Evolutionary conservation across 1,140 invertebrate species (phyloP), one percentile per base, ranked within the genome.

Genomic region (Cataglyphis hispanica): DNA sequence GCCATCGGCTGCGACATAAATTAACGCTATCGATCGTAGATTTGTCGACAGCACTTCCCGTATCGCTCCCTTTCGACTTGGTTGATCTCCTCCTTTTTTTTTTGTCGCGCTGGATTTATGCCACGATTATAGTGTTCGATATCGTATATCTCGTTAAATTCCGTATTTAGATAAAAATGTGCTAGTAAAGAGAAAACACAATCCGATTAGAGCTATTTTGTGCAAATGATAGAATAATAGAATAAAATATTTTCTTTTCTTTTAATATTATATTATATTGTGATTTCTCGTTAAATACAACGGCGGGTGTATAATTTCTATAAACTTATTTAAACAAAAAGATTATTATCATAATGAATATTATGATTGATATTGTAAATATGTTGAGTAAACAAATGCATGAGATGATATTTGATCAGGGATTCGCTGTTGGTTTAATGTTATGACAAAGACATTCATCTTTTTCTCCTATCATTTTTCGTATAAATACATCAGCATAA

Each of bases 21-120:
- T 78, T 85, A 87, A 83, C 77, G 50, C 56, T 74, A 89, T 84
- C 67, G 53, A 80, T 67, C 72, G 25, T 11, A 72, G 64, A 89
- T 89, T 89, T 83, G 67, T 83, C 56, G 25, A 81, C 8, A 16
- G 27, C 46, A 74, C 72, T 61, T 72, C 37, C 25, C 27, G 6
- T 70, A 72, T 60, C 53, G 25, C 4, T 16, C 46, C 5, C 66
- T 34, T 60, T 74, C 40, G 34, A 27, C n/a, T 43, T 46, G 27
- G 31, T n/a, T 11, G 13, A 34, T 40, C 27, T 37, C 31, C n/a
- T n/a, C n/a, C n/a, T n/a, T 8, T 27, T 50, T 50, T 31, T 53
- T 72, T 37, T 34, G n/a, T 25, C 53, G 22, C 22, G 19, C 7
- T 46, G 31, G 10, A 58, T 74, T 61, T 61, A 74, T 25, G 2